A percentile compares a stretch with the other conserved stretches of the same genome.
phyloP scores from a whole-genome alignment of 37 sponge, comb jelly and placozoan species.

The Chondrilla cf. caribensis region DNA sequence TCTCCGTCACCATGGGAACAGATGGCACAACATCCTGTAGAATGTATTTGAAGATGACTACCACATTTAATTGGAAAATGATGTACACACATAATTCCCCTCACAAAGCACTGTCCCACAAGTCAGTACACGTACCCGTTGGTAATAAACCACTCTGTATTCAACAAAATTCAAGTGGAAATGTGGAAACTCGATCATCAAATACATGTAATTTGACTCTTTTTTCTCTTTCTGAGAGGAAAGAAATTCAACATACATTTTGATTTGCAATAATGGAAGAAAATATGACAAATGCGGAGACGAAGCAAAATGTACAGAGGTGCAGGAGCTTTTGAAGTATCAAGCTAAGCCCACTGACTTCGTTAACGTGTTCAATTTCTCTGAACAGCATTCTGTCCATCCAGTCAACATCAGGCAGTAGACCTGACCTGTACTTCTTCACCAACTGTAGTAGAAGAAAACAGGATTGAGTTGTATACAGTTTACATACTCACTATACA shows the following conservation, averaged over 20 bases:
- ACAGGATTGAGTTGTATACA: no score
- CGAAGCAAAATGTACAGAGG: no score
- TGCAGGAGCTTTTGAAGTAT: no score
- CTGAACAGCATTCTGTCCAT: slow-evolving; percentile 90
- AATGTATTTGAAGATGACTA: slow-evolving; percentile 39
- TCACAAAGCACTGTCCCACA: no score
- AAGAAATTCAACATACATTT: no score
- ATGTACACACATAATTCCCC: no score
- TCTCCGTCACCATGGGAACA: slow-evolving; percentile 9
- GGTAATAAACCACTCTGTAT: slow-evolving; percentile 76
- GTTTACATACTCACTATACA: not conserved
- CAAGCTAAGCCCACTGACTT: no score
- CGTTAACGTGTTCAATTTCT: slow-evolving; percentile 92
- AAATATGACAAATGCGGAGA: no score
- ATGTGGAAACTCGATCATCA: slow-evolving; percentile 85
- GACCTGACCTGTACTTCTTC: slow-evolving; percentile 82
- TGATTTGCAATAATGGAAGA: no score
- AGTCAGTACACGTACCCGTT: slow-evolving; percentile 38
- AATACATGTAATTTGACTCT: slow-evolving; percentile 67
- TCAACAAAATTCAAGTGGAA: slow-evolving; percentile 70
- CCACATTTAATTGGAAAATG: no score
- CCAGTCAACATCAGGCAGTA: slow-evolving; percentile 94
- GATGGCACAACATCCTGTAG: slow-evolving; percentile 29
- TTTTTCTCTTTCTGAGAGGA: slow-evolving; percentile 59
- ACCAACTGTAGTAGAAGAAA: slow-evolving; percentile 45